Evolutionary conservation across 35 echinoderm and acorn worm genomes (phyloP), one percentile per base, ranked within the genome.

Genomic region (Lytechinus pictus): DNA sequence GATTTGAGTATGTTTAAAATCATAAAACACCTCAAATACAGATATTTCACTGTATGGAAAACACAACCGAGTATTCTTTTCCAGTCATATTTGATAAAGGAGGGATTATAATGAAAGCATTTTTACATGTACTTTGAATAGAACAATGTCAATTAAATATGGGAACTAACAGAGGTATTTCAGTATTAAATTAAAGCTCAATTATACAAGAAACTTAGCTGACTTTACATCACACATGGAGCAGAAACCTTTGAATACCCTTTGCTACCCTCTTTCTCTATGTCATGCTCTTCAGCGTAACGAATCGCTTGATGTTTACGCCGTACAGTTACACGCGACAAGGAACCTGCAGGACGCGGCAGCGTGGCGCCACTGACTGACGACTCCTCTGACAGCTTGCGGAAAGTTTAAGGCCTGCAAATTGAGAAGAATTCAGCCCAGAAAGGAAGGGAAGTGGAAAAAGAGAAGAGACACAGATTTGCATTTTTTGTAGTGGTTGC

Each of bases 391-490:
- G 88, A 90, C 88, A 54, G 88, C 11, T 90, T 54, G 52, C 4
- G 52, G 29, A 54, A 90, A 90, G 88, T 54, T 90, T 90, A 90
- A 90, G 88, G 28, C 88, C 88, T 90, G 88, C 88, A 90, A 90
- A 54, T 90, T 10, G 52, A 90, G 88, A 52, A 12, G 88, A 52
- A 19, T 90, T 90, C 29, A 90, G 28, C n/a, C 88, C 5, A 54
- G 3, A 90, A 54, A 90, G 88, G 88, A 90, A 52, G 29, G 14
- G 14, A 33, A 52, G 88, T 90, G 33, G 28, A 54, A 54, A 90
- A 52, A 21, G 88, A 90, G 28, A 90, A 90, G 88, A 90, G 52
- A 90, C 28, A 90, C 13, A 52, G 16, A 52, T 52, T 54, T 90
- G 28, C 52, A 52, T 90, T 90, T 44, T 90, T 54, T 90, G 88